phyloP scores from a whole-genome alignment of 2,113 vertebrate genomes.

The Actenoides hombroni region DNA sequence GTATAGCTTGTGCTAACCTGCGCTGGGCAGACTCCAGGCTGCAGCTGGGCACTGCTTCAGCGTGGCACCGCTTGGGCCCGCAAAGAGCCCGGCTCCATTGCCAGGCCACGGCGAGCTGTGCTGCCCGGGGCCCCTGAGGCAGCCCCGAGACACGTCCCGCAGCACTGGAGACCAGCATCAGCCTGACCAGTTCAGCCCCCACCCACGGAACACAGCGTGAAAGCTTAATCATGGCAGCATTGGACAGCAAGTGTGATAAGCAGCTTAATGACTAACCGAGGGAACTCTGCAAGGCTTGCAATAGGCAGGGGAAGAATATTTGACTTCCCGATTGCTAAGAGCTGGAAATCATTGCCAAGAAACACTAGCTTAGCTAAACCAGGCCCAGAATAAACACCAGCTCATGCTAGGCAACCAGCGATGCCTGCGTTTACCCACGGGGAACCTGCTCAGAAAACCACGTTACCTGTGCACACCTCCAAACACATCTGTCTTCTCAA shows the following conservation, averaged over 20 bases:
- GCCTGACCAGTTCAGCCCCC: not conserved
- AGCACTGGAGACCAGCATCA: not conserved
- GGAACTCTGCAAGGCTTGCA: not conserved
- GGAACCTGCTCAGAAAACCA: conserved; percentile 2
- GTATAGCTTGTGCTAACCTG: not conserved
- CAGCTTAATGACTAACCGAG: conserved; percentile 30
- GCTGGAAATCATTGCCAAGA: not conserved
- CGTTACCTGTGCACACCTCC: not conserved
- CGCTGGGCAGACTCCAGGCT: not conserved
- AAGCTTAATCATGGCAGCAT: not conserved
- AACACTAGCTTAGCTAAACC: not conserved
- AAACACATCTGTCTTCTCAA: not conserved
- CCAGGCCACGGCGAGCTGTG: not conserved
- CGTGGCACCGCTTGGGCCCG: not conserved
- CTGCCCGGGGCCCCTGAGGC: not conserved
- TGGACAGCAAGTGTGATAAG: not conserved
- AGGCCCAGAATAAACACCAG: conserved; percentile 9
- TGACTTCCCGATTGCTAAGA: not conserved
- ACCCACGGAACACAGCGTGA: accelerated
- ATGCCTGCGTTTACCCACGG: accelerated
- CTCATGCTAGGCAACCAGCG: not conserved
- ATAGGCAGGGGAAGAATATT: not conserved
- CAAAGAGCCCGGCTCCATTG: accelerated
- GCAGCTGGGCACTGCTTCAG: not conserved
- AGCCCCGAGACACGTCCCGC: not conserved